A percentile compares a stretch with the other conserved stretches of the same genome.
These are phyloP conservation scores for Rugalucina vietnamica DNA, from an alignment of 2,888 invertebrate genomes.

Conservation along the genomic window DNA sequence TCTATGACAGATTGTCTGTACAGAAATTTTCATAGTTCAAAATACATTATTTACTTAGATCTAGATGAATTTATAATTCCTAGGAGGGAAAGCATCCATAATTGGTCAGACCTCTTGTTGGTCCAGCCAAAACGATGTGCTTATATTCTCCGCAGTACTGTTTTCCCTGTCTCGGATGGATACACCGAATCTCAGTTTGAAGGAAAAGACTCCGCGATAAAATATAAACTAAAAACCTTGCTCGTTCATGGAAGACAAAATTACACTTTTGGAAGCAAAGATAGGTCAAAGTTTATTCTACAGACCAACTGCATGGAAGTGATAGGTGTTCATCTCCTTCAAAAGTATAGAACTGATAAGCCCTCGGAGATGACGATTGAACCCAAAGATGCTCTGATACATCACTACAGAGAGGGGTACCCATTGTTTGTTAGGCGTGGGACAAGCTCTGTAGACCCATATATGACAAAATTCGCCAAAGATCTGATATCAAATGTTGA, in stretches of 20 bases:
- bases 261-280: conserved; percentile 49
- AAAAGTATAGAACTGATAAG: conserved; percentile 33
- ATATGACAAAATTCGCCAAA: not conserved
- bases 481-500: not conserved
- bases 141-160: conserved; percentile 67
- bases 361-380: conserved; percentile 34
- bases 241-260: conserved; percentile 65
- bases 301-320: conserved; percentile 63
- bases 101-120: conserved; percentile 68
- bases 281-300: conserved; percentile 74
- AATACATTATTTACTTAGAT: conserved; percentile 79
- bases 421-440: not conserved
- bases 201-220: conserved; percentile 56
- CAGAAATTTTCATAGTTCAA: conserved; percentile 68
- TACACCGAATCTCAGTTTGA: conserved; percentile 32
- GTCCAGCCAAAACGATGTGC: conserved; percentile 13
- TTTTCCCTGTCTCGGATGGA: conserved; percentile 75
- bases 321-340: conserved; percentile 72
- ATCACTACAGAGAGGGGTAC: conserved; percentile 69
- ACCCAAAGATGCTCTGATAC: conserved; percentile 58
- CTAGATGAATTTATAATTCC: conserved; percentile 82
- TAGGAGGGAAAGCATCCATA: conserved; percentile 31
- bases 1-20: conserved; percentile 82
- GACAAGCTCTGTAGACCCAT: not conserved
- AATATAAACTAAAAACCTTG: conserved; percentile 68